Base-by-base conservation (phyloP, 2,888 invertebrate species). In the Apamea epomidion region DNA sequence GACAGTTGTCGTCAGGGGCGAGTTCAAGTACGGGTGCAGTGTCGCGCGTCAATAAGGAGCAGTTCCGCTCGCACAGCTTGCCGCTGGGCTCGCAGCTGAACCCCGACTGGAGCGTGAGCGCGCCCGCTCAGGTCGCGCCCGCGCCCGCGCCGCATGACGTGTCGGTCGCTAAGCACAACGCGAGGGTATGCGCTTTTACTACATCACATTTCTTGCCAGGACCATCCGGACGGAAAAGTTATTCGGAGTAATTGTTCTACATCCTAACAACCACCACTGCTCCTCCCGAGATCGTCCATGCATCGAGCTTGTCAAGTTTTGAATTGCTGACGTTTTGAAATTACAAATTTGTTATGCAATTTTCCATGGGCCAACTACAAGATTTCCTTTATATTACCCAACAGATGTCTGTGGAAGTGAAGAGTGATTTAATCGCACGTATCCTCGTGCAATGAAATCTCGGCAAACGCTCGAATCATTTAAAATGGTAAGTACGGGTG, bases 51-150 rank as follows among this genome's bases (percentile, higher is more conserved):
- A 92, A 79, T 82, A 95, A 96, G 92, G 98, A 98, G 89, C 97
- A 97, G 93, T 97, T 96, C 91, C 97, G 98, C 65, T 98, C 98
- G 83, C 97, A 97, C 93, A 98, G 98, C 90, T 91, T 98, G 90
- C 98, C 98, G 29, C 92, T 98, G 51, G 97, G 97, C 91, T 96
- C 97, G 74, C 97, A 97, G 90, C 94, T 98, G 85, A 94, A 94
- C 92, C 92, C 96, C 12, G 96, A 96, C 86, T 96, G 97, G 97
- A 89, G 90, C 80, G 94, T 96, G 80, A 92, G 89, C 82, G 91
- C 91, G 88, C 93, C 95, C 72, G 90, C 92, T 76, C 91, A 90
- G 73, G 90, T 85, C 67, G 72, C 77, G 75, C 68, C 80, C 18
- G 73, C 81, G 48, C 81, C 80, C 16, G 73, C 80, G 67, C 81